Percentiles rank a stretch among this genome's conserved stretches.
These are phyloP conservation scores for Saguinus oedipus DNA, from an alignment of 2,797 vertebrate species.

Conservation along the genomic window DNA sequence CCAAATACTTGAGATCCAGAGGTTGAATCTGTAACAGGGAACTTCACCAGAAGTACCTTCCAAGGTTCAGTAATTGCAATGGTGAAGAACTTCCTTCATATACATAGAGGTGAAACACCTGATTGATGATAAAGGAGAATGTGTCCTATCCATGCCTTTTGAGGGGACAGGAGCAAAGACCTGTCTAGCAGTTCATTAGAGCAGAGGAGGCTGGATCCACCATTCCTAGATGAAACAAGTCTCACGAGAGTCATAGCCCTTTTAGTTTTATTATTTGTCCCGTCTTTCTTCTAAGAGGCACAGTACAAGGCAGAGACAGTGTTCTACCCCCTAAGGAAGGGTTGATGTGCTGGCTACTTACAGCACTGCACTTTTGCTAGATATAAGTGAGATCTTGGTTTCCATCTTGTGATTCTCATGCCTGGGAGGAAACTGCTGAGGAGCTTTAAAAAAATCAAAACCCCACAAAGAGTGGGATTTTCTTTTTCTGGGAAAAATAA, in stretches of 20 bases:
- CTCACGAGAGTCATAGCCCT: neutral
- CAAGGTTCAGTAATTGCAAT: neutral
- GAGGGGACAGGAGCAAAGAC: neutral
- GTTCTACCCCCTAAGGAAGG: neutral
- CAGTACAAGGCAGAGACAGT: too few species aligned
- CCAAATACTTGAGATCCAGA: neutral
- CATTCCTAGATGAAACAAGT: neutral
- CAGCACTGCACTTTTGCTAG: neutral
- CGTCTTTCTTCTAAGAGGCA: neutral
- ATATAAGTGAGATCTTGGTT: neutral
- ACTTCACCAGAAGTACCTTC: neutral
- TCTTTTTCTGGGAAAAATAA: too few species aligned
- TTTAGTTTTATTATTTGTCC: neutral
- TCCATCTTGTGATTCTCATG: neutral
- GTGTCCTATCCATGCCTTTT: neutral
- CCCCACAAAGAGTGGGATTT: neutral
- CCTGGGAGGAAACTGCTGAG: neutral
- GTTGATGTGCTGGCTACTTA: rapidly evolving
- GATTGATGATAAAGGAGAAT: neutral
- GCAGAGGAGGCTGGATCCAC: neutral
- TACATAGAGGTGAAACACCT: neutral
- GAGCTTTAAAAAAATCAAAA: neutral
- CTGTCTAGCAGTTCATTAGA: neutral
- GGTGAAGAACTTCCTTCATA: neutral
- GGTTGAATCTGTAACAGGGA: neutral